phyloP scores from a whole-genome alignment of 2,113 vertebrate genomes.

The Megaleporinus macrocephalus region DNA sequence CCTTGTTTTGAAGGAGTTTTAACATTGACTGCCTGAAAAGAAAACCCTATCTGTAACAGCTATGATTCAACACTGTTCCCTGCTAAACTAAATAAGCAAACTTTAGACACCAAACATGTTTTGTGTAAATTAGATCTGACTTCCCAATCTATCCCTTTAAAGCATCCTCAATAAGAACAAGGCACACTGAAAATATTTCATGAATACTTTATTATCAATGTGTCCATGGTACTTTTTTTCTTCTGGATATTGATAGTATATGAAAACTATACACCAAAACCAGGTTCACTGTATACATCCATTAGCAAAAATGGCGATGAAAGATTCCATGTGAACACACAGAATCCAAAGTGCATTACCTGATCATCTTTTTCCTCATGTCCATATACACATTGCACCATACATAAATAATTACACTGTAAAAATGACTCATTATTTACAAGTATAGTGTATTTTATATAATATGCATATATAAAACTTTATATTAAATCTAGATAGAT shows the following conservation, averaged over 20 bases:
- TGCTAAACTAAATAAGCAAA: too few relatives aligned
- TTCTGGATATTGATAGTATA: constrained; percentile 83
- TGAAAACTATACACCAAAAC: constrained; percentile 86
- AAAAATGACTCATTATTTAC: constrained; percentile 99
- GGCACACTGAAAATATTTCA: constrained; percentile 72
- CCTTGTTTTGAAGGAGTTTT: too few relatives aligned
- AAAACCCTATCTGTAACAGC: too few relatives aligned
- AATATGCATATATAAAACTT: constrained; percentile 95
- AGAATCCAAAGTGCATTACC: constrained; percentile 97
- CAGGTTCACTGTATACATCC: constrained; percentile 80
- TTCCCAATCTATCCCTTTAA: too few relatives aligned
- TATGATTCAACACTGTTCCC: too few relatives aligned
- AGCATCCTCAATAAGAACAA: constrained; percentile 8
- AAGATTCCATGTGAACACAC: constrained; percentile 80
- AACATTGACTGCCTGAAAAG: too few relatives aligned
- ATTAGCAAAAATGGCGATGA: constrained; percentile 85
- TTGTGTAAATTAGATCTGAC: too few relatives aligned
- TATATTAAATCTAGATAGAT: constrained; percentile 99
- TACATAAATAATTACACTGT: constrained; percentile 99
- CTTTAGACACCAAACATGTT: too few relatives aligned
- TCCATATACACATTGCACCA: constrained; percentile 98
- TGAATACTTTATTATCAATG: constrained; percentile 95
- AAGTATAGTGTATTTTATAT: constrained; percentile 99
- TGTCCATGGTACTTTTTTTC: constrained; percentile 77
- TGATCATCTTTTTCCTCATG: constrained; percentile 77